Percentiles rank a stretch among this genome's conserved stretches.
phyloP scores from a whole-genome alignment of 2,888 invertebrate species.

The Latheticus oryzae region DNA sequence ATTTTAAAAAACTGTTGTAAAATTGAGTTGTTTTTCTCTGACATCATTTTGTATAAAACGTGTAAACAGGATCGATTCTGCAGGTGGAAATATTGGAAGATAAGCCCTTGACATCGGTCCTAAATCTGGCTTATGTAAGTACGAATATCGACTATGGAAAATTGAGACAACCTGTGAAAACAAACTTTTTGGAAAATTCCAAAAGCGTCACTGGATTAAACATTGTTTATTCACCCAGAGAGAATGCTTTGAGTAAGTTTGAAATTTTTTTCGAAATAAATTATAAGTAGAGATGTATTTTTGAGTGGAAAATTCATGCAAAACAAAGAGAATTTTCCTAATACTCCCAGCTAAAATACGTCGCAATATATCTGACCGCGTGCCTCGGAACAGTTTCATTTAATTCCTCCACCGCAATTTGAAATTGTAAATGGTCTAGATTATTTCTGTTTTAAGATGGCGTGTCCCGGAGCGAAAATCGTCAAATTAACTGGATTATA shows the following conservation, averaged over 20 bases:
- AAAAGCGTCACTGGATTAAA: conserved; percentile 52
- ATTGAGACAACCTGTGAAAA: conserved; percentile 45
- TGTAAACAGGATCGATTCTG: conserved; percentile 37
- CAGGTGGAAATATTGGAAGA: conserved; percentile 51
- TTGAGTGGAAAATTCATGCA: no score
- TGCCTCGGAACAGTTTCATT: conserved; percentile 23
- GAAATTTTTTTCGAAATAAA: conserved; percentile 7
- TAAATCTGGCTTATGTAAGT: conserved; percentile 50
- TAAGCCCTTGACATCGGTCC: conserved; percentile 51
- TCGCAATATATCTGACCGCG: conserved; percentile 18
- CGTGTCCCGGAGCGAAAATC: conserved; percentile 29
- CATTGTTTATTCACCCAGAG: conserved; percentile 51
- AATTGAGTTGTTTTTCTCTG: no score
- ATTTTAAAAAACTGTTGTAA: no score
- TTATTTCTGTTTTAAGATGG: conserved; percentile 28
- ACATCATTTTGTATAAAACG: conserved; percentile 20
- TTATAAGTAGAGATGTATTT: no score
- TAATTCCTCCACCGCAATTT: conserved; percentile 23
- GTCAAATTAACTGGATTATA: conserved; percentile 23
- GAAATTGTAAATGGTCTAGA: conserved; percentile 27
- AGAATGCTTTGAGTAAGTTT: conserved; percentile 55
- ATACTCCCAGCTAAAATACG: conserved; percentile 20
- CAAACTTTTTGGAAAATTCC: conserved; percentile 50
- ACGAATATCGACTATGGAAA: conserved; percentile 50
- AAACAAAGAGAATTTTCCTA: no score